These are phyloP conservation scores for Cantharis flavilabris DNA, from an alignment of 2,888 invertebrate genomes.

Conservation along the genomic window DNA sequence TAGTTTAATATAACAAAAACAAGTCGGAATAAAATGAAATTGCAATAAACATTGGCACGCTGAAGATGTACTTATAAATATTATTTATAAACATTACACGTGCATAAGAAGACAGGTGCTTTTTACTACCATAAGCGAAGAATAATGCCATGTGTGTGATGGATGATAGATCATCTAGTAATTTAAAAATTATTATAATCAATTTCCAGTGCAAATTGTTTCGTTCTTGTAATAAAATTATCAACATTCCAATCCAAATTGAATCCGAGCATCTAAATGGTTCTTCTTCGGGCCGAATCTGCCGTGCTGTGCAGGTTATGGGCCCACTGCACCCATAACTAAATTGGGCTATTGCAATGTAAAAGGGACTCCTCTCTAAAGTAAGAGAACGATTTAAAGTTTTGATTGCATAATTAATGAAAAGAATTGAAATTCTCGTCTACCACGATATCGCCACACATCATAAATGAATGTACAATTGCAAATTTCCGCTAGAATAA, in stretches of 20 bases:
- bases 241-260: neutral
- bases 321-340: neutral
- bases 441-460: conserved; percentile 4
- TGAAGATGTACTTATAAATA: neutral
- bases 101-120: neutral
- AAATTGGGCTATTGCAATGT: neutral
- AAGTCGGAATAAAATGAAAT: neutral
- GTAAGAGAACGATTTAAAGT: conserved; percentile 8
- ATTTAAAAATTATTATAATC: neutral
- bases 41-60: neutral
- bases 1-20: neutral
- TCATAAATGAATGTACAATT: conserved; percentile 8
- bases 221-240: neutral
- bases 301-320: neutral
- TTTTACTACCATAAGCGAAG: neutral
- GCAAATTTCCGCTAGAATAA: conserved; percentile 21
- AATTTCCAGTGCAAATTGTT: neutral
- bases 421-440: conserved; percentile 5
- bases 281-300: neutral
- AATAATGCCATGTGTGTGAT: neutral
- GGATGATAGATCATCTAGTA: neutral
- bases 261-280: neutral
- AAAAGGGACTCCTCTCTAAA: neutral
- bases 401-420: conserved; percentile 19
- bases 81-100: neutral